A percentile compares a stretch with the other conserved stretches of the same genome.
Evolutionary conservation across 1,140 invertebrate genomes (phyloP).

Genomic region (Drosophila sechellia): DNA sequence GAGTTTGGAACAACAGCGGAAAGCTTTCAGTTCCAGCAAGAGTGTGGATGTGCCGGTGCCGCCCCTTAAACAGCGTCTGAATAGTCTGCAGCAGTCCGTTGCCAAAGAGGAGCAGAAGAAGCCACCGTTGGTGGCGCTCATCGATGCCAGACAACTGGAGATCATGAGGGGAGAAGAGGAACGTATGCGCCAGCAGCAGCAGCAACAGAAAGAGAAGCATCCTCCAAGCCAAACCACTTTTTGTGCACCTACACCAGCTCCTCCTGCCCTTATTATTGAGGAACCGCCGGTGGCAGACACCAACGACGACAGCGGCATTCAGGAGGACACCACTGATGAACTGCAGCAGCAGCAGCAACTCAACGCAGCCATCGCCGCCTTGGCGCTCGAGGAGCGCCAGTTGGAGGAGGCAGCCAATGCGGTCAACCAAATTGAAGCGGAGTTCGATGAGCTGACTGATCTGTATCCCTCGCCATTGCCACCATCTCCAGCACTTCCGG

Average conservation of each 20-base stretch:
- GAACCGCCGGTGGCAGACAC: conserved; percentile 84
- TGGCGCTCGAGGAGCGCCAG: conserved; percentile 75
- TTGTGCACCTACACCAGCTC: conserved; percentile 21
- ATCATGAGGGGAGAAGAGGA: conserved; percentile 80
- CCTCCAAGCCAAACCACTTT: conserved; percentile 6
- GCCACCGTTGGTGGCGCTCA: conserved; percentile 72
- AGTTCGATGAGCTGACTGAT: conserved; percentile 76
- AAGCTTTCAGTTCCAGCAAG: conserved; percentile 84
- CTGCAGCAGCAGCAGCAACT: conserved; percentile 72
- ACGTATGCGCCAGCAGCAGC: conserved; percentile 52
- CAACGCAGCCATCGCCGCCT: conserved; percentile 76
- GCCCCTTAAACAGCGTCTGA: conserved; percentile 79
- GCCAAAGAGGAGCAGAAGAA: conserved; percentile 81
- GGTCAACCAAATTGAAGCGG: conserved; percentile 80
- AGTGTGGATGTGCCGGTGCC: conserved; percentile 81
- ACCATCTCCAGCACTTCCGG: conserved; percentile 13
- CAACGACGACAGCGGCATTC: conserved; percentile 93
- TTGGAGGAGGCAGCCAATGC: conserved; percentile 77
- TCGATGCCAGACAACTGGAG: conserved; percentile 79
- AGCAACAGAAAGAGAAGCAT: conserved; percentile 31
- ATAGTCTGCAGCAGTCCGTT: conserved; percentile 78
- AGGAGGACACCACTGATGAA: conserved; percentile 88
- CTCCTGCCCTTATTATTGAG: conserved; percentile 67
- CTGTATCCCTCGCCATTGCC: conserved; percentile 53
- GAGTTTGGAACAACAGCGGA: conserved; percentile 87